Evolutionary conservation across 2,888 invertebrate species (phyloP), one percentile per base, ranked within the genome.

Genomic region (Lutraria lutraria): DNA sequence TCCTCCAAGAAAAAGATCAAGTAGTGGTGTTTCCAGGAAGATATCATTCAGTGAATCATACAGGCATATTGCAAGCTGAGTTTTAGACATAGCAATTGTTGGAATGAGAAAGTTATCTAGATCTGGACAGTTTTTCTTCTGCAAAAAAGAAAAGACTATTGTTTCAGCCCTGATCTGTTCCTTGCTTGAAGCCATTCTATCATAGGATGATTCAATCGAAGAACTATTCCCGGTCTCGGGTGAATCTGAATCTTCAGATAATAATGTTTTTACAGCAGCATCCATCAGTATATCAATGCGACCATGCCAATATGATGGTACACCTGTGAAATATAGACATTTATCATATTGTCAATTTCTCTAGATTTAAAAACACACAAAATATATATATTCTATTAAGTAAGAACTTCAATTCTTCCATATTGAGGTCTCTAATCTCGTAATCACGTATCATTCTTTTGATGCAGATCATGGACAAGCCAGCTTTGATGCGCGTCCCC

Each of bases 111-210:
- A 81, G 13, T 54, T 81, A 8, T 54, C 25, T 15, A 81, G 54
- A 16, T 81, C 54, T 15, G 81, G 81, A 52, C 19, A 29, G 12
- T 25, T 25, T 19, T 54, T 81, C 25, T 81, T 34, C 29, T 54
- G 54, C 54, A 34, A 81, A 19, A 81, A 81, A 25, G 81, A 53
- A n/a, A 54, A 54, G 81, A 81, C 54, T 16, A 81, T 81, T 3
- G 81, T 81, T 60, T 82, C 54, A 54, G 82, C 82, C 15, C 82
- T 29, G 29, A 82, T 82, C 31, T 82, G 60, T 19, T 82, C 31
- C 34, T 19, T 31, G 19, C 60, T 54, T 16, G 60, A 31, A 80
- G 19, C 82, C 31, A n/a, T 16, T 34, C 29, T 25, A 81, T 29
- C 53, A 4, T 13, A 3, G 56, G 34, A 3, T n/a, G 31, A 21